These are phyloP conservation scores for Neoarius graeffei DNA, from an alignment of 2,113 vertebrate genomes.

Conservation along the genomic window DNA sequence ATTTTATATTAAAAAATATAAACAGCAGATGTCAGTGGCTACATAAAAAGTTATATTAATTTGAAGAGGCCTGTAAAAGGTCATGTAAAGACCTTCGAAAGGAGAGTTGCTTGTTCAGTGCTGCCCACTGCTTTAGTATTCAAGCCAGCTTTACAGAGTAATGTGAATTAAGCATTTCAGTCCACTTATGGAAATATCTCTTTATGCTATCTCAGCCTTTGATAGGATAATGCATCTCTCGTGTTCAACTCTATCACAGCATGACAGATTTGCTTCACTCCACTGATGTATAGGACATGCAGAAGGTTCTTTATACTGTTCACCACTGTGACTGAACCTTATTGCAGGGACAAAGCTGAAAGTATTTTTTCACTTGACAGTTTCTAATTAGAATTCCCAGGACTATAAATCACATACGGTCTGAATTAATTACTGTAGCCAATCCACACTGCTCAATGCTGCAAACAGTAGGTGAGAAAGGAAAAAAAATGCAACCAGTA, in stretches of 20 bases:
- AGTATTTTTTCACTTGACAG: conserved; percentile 45
- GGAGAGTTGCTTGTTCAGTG: background rate
- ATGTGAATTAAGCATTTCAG: conserved; percentile 37
- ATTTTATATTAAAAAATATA: background rate
- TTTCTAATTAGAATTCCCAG: conserved; percentile 69
- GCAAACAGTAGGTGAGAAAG: conserved; percentile 65
- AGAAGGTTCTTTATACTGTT: conserved; percentile 38
- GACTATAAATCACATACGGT: conserved; percentile 66
- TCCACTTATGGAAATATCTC: conserved; percentile 22
- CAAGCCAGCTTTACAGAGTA: background rate
- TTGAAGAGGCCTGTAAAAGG: background rate
- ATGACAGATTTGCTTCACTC: conserved; percentile 67
- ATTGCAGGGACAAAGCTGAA: conserved; percentile 42
- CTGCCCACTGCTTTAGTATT: conserved; percentile 16
- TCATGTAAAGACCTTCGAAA: background rate
- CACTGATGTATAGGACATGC: conserved; percentile 61
- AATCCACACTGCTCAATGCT: conserved; percentile 45
- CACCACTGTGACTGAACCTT: conserved; percentile 32
- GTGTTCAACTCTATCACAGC: conserved; percentile 70
- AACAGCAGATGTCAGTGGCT: background rate
- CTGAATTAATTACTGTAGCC: conserved; percentile 64
- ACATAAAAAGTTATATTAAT: background rate
- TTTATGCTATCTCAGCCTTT: conserved; percentile 39
- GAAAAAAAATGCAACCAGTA: conserved; percentile 53
- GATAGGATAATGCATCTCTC: conserved; percentile 73